Percentiles rank a stretch among this genome's conserved stretches.
Evolutionary conservation across 1,140 invertebrate genomes (phyloP).

Genomic region (Diprion similis): DNA sequence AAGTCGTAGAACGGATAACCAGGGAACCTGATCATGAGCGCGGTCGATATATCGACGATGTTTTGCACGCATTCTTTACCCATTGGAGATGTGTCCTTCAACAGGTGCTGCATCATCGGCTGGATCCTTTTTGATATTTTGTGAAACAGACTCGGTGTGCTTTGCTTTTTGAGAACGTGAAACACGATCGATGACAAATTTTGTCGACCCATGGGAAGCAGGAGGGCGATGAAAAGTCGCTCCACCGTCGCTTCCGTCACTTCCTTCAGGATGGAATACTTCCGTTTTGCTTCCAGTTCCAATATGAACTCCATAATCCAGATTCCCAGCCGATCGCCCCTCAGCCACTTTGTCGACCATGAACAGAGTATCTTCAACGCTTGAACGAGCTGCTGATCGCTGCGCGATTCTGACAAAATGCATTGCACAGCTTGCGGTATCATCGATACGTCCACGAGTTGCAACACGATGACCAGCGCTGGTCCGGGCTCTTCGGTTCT

Average conservation of each 20-base stretch:
- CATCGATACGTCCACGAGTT: constrained; percentile 54
- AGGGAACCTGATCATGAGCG: constrained; percentile 59
- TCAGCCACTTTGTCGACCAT: constrained; percentile 62
- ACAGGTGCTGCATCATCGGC: constrained; percentile 44
- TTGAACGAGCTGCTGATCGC: constrained; percentile 54
- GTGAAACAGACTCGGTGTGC: constrained; percentile 56
- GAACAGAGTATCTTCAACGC: constrained; percentile 60
- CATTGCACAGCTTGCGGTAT: constrained; percentile 58
- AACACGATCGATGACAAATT: constrained; percentile 61
- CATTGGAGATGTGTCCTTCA: constrained; percentile 53
- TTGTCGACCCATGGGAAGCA: constrained; percentile 55
- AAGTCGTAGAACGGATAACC: constrained; percentile 53
- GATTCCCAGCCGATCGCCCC: constrained; percentile 58
- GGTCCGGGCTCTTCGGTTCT: constrained; percentile 52
- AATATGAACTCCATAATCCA: constrained; percentile 64
- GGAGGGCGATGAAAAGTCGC: constrained; percentile 52
- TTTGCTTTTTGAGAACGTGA: constrained; percentile 63
- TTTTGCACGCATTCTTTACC: constrained; percentile 56
- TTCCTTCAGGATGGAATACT: constrained; percentile 59
- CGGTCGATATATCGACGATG: constrained; percentile 59
- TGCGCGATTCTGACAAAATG: constrained; percentile 49
- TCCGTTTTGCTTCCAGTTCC: constrained; percentile 60
- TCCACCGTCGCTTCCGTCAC: constrained; percentile 61
- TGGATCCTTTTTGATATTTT: constrained; percentile 53
- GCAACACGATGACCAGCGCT: constrained; percentile 64